Evolutionary conservation across 2,888 invertebrate species (phyloP).

Genomic region (Peribatodes rhomboidaria): DNA sequence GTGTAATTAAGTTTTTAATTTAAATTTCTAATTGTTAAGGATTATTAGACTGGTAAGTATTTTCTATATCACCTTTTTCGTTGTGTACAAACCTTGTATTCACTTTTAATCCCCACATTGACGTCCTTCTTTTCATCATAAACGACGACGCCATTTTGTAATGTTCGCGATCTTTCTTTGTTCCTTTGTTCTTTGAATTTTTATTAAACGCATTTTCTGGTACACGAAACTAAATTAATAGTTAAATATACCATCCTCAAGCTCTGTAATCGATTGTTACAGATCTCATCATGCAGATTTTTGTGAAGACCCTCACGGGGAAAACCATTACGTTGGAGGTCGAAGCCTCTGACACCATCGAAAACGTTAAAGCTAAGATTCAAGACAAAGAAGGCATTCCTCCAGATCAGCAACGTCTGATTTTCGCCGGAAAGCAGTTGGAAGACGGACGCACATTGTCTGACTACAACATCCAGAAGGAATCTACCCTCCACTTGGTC

Average conservation of each 20-base stretch:
- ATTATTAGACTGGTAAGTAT: slow-evolving; percentile 24
- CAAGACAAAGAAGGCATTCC: slow-evolving; percentile 76
- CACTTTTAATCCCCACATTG: slow-evolving; percentile 32
- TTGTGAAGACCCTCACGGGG: slow-evolving; percentile 67
- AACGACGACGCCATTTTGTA: slow-evolving; percentile 79
- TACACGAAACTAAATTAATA: slow-evolving; percentile 55
- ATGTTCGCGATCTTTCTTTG: slow-evolving; percentile 76
- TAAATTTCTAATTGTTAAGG: neutral
- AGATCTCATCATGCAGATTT: slow-evolving; percentile 73
- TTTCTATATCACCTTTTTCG: slow-evolving; percentile 7
- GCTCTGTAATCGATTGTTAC: slow-evolving; percentile 59
- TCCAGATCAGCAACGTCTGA: slow-evolving; percentile 72
- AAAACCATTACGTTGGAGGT: slow-evolving; percentile 71
- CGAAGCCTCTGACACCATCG: slow-evolving; percentile 71
- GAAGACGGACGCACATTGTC: slow-evolving; percentile 73
- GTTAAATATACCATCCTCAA: slow-evolving; percentile 52
- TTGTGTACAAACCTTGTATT: neutral
- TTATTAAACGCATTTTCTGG: slow-evolving; percentile 39
- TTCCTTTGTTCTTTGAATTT: slow-evolving; percentile 59
- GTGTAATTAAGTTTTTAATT: neutral
- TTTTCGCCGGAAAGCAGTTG: slow-evolving; percentile 72
- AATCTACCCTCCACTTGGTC: slow-evolving; percentile 70
- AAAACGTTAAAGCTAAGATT: slow-evolving; percentile 75
- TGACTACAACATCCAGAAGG: slow-evolving; percentile 75
- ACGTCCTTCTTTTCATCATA: slow-evolving; percentile 33